phyloP scores from a whole-genome alignment of 37 sponge, comb jelly and placozoan genomes.

The Beroe ovata region DNA sequence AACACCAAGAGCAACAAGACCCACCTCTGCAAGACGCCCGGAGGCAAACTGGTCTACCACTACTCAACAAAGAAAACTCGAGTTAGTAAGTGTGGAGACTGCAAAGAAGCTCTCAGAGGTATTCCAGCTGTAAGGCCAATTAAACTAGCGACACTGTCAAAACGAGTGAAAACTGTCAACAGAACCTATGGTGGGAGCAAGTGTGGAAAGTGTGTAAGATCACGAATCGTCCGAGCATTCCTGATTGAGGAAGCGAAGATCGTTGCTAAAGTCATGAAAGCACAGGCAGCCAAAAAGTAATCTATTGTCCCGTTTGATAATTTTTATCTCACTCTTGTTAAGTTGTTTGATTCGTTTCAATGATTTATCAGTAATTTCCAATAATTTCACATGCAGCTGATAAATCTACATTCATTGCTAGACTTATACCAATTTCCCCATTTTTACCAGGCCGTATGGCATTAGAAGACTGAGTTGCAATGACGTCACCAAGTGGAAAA shows the following conservation, averaged over 20 bases:
- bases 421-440: no score
- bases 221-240: slow-evolving; percentile 94
- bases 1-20: slow-evolving; percentile 62
- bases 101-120: background rate
- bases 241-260: slow-evolving; percentile 96
- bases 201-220: slow-evolving; percentile 76
- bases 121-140: slow-evolving; percentile 84
- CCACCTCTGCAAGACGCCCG: slow-evolving; percentile 58
- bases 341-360: background rate
- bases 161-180: slow-evolving; percentile 80
- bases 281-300: slow-evolving; percentile 10
- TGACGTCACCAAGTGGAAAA: background rate
- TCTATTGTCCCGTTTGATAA: background rate
- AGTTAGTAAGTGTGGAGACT: slow-evolving; percentile 61
- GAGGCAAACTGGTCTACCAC: slow-evolving; percentile 60
- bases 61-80: slow-evolving; percentile 55
- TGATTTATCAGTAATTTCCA: background rate
- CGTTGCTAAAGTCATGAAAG: slow-evolving; percentile 83
- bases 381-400: no score
- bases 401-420: background rate
- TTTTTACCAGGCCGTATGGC: background rate
- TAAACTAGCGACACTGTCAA: slow-evolving; percentile 78
- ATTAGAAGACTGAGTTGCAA: background rate
- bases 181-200: slow-evolving; percentile 85
- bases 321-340: slow-evolving; percentile 2